phyloP scores from a whole-genome alignment of 2,797 vertebrate genomes.

The Uromys caudimaculatus region DNA sequence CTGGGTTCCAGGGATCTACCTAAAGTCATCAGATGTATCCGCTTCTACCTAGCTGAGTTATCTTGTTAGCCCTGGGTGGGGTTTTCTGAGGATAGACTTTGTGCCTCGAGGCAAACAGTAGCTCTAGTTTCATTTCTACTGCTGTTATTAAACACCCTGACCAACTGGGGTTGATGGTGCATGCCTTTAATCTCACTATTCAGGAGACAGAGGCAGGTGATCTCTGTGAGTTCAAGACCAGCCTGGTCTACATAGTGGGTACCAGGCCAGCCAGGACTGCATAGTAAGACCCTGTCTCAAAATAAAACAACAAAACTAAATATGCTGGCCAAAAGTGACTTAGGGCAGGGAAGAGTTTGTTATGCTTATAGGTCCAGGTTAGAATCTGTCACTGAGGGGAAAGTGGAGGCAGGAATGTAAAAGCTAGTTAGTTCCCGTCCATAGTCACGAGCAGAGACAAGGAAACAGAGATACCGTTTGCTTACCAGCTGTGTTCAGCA shows the following conservation, averaged over 20 bases:
- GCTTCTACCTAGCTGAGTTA: background rate
- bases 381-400: background rate
- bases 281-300: background rate
- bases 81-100: constrained; percentile 24
- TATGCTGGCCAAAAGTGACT: background rate
- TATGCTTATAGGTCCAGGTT: background rate
- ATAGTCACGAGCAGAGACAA: background rate
- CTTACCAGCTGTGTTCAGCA: background rate
- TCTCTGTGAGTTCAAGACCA: background rate
- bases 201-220: background rate
- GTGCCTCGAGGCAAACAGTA: background rate
- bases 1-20: background rate
- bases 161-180: background rate
- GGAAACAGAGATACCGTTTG: background rate
- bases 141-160: background rate
- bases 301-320: background rate
- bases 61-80: background rate
- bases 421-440: background rate
- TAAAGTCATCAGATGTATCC: background rate
- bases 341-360: background rate
- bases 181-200: background rate
- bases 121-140: background rate
- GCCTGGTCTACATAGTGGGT: background rate
- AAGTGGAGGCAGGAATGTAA: background rate
- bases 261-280: background rate